Evolutionary conservation across 2,113 vertebrate genomes (phyloP).

Genomic region (Hippocampus comes): DNA sequence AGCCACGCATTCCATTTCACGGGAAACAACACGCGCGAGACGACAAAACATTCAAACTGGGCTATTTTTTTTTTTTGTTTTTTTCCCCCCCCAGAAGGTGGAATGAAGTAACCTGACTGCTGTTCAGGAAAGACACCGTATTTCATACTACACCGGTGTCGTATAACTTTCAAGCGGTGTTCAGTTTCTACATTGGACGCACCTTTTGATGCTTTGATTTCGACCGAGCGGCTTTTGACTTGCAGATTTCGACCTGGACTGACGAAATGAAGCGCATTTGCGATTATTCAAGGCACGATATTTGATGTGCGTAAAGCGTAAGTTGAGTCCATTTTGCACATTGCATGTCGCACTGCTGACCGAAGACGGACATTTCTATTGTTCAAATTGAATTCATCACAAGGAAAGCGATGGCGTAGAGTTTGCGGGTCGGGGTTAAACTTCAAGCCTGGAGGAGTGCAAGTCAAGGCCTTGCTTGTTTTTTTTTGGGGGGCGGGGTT

Average conservation of each 20-base stretch:
- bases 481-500: no score
- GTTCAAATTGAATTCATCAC: neutral
- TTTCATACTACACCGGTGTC: neutral
- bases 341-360: neutral
- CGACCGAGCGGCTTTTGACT: no score
- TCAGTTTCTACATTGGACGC: no score
- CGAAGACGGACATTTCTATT: neutral
- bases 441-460: conserved; percentile 34
- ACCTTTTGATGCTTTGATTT: no score
- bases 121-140: neutral
- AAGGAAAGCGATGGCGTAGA: neutral
- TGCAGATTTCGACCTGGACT: no score
- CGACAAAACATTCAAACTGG: neutral
- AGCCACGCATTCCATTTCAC: conserved; percentile 12
- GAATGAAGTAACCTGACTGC: neutral
- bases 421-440: neutral
- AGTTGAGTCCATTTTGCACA: no score
- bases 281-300: no score
- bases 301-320: no score
- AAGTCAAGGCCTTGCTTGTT: conserved; percentile 32
- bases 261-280: no score
- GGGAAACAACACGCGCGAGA: conserved; percentile 1
- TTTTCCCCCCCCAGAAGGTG: conserved; percentile 8
- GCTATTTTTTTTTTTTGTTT: conserved; percentile 23
- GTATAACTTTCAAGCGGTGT: no score